A percentile compares a stretch with the other conserved stretches of the same genome.
phyloP scores from a whole-genome alignment of 1,140 invertebrate genomes.

The Hyles euphorbiae region DNA sequence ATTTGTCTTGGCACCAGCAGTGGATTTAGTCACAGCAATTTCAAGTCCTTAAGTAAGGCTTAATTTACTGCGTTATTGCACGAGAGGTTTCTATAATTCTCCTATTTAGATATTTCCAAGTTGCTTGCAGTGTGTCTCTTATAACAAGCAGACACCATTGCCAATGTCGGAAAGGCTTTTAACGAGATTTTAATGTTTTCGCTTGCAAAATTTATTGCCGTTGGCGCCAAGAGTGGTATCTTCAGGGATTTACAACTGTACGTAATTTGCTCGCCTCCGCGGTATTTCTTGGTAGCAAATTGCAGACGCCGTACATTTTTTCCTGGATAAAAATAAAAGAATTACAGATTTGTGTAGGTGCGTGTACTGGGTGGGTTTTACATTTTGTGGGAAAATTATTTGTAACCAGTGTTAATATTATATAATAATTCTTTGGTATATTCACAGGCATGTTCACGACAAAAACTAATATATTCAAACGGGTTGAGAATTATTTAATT shows the following conservation, averaged over 20 bases:
- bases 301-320: background rate
- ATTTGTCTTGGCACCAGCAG: too few species aligned
- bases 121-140: constrained; percentile 11
- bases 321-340: too few species aligned
- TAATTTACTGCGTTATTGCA: too few species aligned
- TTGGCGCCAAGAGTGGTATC: constrained; percentile 35
- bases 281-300: constrained; percentile 5
- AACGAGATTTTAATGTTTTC: constrained; percentile 66
- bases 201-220: constrained; percentile 53
- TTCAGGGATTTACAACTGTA: constrained; percentile 35
- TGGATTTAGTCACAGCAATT: too few species aligned
- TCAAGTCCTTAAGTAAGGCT: background rate
- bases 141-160: constrained; percentile 34
- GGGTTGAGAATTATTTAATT: too few species aligned
- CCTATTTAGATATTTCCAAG: constrained; percentile 8
- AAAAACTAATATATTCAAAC: too few species aligned
- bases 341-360: too few species aligned
- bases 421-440: too few species aligned
- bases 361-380: background rate
- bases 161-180: constrained; percentile 49
- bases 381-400: too few species aligned
- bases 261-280: constrained; percentile 32
- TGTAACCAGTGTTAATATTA: too few species aligned
- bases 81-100: constrained; percentile 3
- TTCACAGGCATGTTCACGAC: too few species aligned